Conservation (phyloP, 2,888 invertebrate genomes). For the Cylindroiulus punctatus region DNA sequence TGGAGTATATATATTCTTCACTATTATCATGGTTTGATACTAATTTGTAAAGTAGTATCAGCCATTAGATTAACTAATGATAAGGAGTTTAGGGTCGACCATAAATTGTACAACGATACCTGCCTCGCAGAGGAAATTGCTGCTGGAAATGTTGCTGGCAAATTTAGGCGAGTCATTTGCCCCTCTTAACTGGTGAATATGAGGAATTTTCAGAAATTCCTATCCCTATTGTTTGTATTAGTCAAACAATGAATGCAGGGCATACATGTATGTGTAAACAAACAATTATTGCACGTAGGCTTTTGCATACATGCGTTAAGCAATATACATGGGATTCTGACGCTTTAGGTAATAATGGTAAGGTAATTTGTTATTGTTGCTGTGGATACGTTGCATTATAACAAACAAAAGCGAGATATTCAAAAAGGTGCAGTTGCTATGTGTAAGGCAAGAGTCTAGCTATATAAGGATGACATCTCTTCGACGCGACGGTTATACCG, state of each 20-base stretch:
- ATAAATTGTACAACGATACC: not conserved
- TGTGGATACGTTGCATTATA: not conserved
- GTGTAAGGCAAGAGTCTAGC: not conserved
- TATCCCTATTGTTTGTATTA: not conserved
- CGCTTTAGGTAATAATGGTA: not conserved
- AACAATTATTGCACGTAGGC: slow-evolving; percentile 42
- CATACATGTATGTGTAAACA: not conserved
- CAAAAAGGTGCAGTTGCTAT: not conserved
- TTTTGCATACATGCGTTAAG: not conserved
- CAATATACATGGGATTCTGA: not conserved
- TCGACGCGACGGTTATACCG: too few species aligned
- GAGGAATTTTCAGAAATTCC: slow-evolving; percentile 4
- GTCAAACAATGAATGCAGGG: slow-evolving; percentile 16
- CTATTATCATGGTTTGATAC: too few species aligned
- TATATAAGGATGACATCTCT: not conserved
- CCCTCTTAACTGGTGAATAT: not conserved
- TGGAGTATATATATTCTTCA: too few species aligned
- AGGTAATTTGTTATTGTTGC: not conserved
- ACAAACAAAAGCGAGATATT: slow-evolving; percentile 1
- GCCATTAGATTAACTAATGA: not conserved
- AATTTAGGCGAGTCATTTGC: not conserved
- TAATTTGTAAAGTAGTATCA: not conserved
- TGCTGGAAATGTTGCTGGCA: not conserved
- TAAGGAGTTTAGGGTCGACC: not conserved
- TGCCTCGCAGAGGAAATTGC: not conserved